A percentile compares a stretch with the other conserved stretches of the same genome.
These are phyloP conservation scores for Calycopis cecrops DNA, from an alignment of 1,140 invertebrate species.

Conservation along the genomic window DNA sequence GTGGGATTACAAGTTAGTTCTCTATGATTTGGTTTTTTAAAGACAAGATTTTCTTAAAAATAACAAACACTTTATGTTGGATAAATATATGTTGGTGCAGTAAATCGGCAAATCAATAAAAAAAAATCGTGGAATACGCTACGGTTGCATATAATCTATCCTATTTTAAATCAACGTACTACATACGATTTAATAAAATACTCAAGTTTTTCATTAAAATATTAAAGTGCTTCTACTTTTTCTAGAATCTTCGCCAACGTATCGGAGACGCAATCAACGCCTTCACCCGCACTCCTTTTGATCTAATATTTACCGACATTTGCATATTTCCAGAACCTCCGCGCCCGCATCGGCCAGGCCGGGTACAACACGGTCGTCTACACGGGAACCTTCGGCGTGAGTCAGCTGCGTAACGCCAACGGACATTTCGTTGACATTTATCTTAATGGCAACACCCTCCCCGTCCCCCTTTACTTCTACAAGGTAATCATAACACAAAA, in stretches of 20 bases:
- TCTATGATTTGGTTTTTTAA: too few relatives aligned
- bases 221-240: background rate
- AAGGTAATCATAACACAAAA: slow-evolving; percentile 41
- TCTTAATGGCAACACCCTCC: slow-evolving; percentile 47
- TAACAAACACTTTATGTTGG: background rate
- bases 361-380: slow-evolving; percentile 55
- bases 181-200: too few relatives aligned
- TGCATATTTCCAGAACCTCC: slow-evolving; percentile 52
- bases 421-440: slow-evolving; percentile 46
- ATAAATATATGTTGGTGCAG: too few relatives aligned
- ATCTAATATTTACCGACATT: too few relatives aligned
- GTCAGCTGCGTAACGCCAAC: slow-evolving; percentile 45
- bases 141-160: too few relatives aligned
- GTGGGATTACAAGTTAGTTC: too few relatives aligned
- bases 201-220: background rate
- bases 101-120: too few relatives aligned
- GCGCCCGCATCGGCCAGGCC: slow-evolving; percentile 47
- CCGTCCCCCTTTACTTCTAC: slow-evolving; percentile 64
- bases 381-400: slow-evolving; percentile 62
- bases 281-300: too few relatives aligned
- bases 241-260: slow-evolving; percentile 52
- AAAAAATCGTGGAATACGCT: too few relatives aligned
- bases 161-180: too few relatives aligned
- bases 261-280: too few relatives aligned
- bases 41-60: too few relatives aligned